Evolutionary conservation across 1,140 invertebrate genomes (phyloP), one percentile per base, ranked within the genome.

Genomic region (Drosophila busckii): DNA sequence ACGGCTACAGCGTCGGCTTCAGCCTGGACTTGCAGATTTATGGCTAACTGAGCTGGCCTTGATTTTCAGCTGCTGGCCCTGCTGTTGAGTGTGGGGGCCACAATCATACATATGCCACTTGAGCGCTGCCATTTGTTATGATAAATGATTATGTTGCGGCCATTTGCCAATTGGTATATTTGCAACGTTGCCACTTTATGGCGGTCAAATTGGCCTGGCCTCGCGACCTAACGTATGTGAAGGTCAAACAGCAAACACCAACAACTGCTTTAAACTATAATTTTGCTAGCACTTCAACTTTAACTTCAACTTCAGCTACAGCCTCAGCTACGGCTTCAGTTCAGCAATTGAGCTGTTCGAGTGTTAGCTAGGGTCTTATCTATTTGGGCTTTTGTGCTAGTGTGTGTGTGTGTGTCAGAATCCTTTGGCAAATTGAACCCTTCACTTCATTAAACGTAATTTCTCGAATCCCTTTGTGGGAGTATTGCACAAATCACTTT

Each of bases 381-480:
- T n/a, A n/a, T n/a, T n/a, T n/a, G n/a, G n/a, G n/a, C n/a, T n/a
- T n/a, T n/a, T n/a, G n/a, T n/a, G n/a, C n/a, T n/a, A n/a, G n/a
- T n/a, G n/a, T n/a, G n/a, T n/a, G n/a, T n/a, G n/a, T n/a, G n/a
- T n/a, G n/a, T n/a, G n/a, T n/a, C n/a, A n/a, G n/a, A 49, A 53
- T 37, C 41, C 41, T 55, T 52, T 63, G 59, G 28, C 54, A 73
- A 82, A 82, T 75, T 70, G 66, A 82, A 82, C 76, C 75, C 69
- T 70, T 70, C 75, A 82, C 75, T 82, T 82, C 76, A 82, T 82
- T 82, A 82, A 83, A 82, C 69, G 69, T 70, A 82, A 68, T 82
- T 82, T 49, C 53, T 55, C 37, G 53, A 67, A 61, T 62, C 56
- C 60, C 64, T 60, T 62, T 26, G 35, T 68, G 70, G 49, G n/a